These are phyloP conservation scores for Latheticus oryzae DNA, from an alignment of 2,888 invertebrate species.

Conservation along the genomic window DNA sequence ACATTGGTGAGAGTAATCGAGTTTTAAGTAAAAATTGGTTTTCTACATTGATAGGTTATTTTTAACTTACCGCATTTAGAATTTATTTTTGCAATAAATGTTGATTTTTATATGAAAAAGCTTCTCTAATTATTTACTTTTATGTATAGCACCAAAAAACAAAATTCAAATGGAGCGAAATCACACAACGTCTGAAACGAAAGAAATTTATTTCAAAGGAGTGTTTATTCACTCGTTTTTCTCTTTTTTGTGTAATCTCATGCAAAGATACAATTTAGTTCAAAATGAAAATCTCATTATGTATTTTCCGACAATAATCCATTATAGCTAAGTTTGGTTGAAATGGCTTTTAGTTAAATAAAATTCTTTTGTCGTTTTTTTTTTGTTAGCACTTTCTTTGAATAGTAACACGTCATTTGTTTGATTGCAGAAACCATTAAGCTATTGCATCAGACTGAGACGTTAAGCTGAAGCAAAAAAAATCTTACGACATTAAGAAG, in stretches of 20 bases:
- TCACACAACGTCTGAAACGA: conserved; percentile 9
- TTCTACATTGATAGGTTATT: too few relatives aligned
- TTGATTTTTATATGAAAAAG: too few relatives aligned
- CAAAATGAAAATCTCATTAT: background rate
- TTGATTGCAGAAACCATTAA: conserved; percentile 21
- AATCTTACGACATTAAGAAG: too few relatives aligned
- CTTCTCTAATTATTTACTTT: too few relatives aligned
- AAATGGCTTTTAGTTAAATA: conserved; percentile 3
- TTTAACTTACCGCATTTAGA: background rate
- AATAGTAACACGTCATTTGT: conserved; percentile 24
- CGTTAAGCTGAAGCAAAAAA: too few relatives aligned
- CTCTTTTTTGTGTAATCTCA: too few relatives aligned
- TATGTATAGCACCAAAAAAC: too few relatives aligned
- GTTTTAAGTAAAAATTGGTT: conserved; percentile 12
- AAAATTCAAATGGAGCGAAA: conserved; percentile 12
- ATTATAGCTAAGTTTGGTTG: conserved; percentile 1
- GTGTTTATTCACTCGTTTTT: conserved; percentile 15
- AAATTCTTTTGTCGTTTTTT: too few relatives aligned
- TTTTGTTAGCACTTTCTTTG: conserved; percentile 14
- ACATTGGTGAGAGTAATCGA: conserved; percentile 1
- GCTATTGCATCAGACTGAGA: conserved; percentile 24
- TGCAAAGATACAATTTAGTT: too few relatives aligned
- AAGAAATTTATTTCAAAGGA: conserved; percentile 12
- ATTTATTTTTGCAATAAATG: too few relatives aligned
- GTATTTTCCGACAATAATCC: background rate